Evolutionary conservation across 53 echinoderm and acorn worm genomes (phyloP), one percentile per base, ranked within the genome.

Genomic region (Paracentrotus lividus): DNA sequence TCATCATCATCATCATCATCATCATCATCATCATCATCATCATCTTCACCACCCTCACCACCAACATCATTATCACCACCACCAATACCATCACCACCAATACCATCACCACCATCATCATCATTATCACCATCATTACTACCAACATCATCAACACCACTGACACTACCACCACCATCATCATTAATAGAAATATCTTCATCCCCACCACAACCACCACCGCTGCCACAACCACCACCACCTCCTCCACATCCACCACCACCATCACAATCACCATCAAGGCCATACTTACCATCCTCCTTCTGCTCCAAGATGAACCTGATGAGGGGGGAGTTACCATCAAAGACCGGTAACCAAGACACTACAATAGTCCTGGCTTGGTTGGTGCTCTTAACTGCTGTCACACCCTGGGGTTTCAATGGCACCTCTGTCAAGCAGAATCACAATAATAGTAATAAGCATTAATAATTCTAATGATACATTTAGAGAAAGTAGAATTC

Each of bases 221-320:
- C 87, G 34, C 56, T 57, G 33, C 47, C 29, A n/a, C n/a, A n/a
- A n/a, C n/a, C n/a, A 56, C 33, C 87, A 34, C 36, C 57, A 27
- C 36, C 87, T 5, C 86, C 1, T 55, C 56, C n/a, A 10, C 34
- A 31, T 3, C 56, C 31, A 87, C 47, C 57, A 77, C 52, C 92
- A 92, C 27, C 49, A 93, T 60, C 84, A 93, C 47, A 33, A 87
- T 34, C 56, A 87, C 2, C 36, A 36, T 5, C 7, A 61, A n/a
- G 26, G 0, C 24, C 4, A 59, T 49, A 53, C 96, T 95, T 94
- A 99, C 99, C 95, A 81, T 99, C 96, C 93, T 99, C 99, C 59
- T 97, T 97, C 85, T 96, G 97, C 38, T 96, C 95, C 26, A 99
- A 94, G 93, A 97, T 97, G 94, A 96, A 99, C 61, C 99, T 92